Evolutionary conservation across 2,113 vertebrate genomes (phyloP), one percentile per base, ranked within the genome.

Genomic region (Oryzias celebensis): DNA sequence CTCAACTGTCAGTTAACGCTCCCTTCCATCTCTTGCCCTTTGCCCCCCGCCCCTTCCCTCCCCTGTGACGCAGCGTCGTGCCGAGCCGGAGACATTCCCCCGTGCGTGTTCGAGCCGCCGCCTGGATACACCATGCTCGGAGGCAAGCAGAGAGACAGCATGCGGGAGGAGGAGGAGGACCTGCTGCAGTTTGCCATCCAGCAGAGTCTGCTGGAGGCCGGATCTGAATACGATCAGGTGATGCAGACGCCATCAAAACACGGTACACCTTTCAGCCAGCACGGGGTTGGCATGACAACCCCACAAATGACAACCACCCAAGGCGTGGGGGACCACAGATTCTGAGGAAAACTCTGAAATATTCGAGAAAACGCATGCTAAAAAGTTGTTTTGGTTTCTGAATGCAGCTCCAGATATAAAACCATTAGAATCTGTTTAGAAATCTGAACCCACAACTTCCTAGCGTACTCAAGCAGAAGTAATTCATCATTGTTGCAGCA

Each of bases 141-240:
- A n/a, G 93, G 94, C 51, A 89, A 88, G 54, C 95, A 96, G 85
- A 93, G 94, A 65, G 95, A 96, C 75, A 88, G 83, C 2, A 70
- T 91, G 26, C 83, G 93, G 66, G 92, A 96, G 3, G 96, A 98
- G 15, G 97, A 98, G 0, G 96, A 99, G 1, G 97, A 99, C 1
- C 86, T 99, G 64, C 88, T 99, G 53, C 96, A 98, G 91, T 98
- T 97, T 0, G 96, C 97, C 81, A 99, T 99, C 73, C 96, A 99
- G 87, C 97, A 99, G 91, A 99, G 97, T 81, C 92, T 99, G 82
- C 91, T 99, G 44, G 96, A 99, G 68, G 95, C 96, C 0, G 96
- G 97, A 68, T 96, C 94, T 0, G 97, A 99, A 73, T 96, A 94
- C 0, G 97, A 99, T 75, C 97, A 99, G 97, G 97, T 98, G 59